These are phyloP conservation scores for Neosilurus hyrtlii DNA, from an alignment of 2,797 vertebrate species.

Conservation along the genomic window DNA sequence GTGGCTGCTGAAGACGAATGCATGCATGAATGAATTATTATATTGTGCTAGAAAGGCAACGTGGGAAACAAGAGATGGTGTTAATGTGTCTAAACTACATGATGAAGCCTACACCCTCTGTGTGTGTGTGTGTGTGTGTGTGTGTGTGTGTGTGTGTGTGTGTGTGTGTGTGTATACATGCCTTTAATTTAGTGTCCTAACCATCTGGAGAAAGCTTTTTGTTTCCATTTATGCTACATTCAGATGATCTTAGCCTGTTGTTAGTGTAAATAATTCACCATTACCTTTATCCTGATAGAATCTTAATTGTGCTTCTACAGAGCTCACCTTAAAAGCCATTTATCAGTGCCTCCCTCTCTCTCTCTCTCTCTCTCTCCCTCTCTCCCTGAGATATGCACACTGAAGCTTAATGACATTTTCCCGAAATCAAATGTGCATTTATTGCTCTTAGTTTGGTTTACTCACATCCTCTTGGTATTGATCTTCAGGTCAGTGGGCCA, in stretches of 20 bases:
- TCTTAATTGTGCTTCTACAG: slow-evolving; percentile 78
- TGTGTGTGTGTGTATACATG: neutral
- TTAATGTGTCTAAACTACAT: slow-evolving; percentile 21
- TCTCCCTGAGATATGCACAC: slow-evolving; percentile 55
- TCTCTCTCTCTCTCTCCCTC: slow-evolving; percentile 64
- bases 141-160: too few relatives aligned
- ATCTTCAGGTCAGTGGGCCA: slow-evolving; percentile 65
- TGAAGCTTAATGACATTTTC: slow-evolving; percentile 63
- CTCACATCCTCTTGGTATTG: slow-evolving; percentile 66
- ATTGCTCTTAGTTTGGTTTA: slow-evolving; percentile 63
- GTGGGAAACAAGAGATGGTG: slow-evolving; percentile 26
- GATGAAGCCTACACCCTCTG: neutral
- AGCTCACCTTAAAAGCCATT: slow-evolving; percentile 65
- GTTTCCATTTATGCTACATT: slow-evolving; percentile 62
- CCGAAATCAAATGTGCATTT: slow-evolving; percentile 64
- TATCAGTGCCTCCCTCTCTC: slow-evolving; percentile 66
- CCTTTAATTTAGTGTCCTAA: slow-evolving; percentile 69
- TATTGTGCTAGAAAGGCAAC: neutral
- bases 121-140: too few relatives aligned
- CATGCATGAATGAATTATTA: neutral
- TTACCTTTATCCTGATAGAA: slow-evolving; percentile 81
- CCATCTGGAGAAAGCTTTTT: slow-evolving; percentile 29
- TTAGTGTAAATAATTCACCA: slow-evolving; percentile 82
- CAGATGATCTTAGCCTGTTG: slow-evolving; percentile 62
- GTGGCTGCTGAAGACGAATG: neutral